Evolutionary conservation across 2,797 vertebrate genomes (phyloP).

Genomic region (Bucorvus abyssinicus): DNA sequence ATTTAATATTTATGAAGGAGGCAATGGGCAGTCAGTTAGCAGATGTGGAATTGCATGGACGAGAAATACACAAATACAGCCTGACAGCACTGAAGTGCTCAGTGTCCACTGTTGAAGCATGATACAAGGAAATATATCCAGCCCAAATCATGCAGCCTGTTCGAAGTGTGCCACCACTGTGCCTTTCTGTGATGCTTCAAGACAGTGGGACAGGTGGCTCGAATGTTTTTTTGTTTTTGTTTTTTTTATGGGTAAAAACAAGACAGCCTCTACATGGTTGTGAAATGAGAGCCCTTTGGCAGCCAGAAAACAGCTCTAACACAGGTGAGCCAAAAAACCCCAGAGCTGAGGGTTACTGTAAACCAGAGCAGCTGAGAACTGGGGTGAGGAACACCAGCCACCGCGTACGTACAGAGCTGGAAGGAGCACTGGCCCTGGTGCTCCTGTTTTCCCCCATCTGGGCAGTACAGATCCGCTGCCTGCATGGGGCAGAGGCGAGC

Average conservation of each 20-base stretch:
- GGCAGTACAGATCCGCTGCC: neutral
- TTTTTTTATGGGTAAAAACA: neutral
- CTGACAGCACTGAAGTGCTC: neutral
- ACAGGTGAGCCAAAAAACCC: neutral
- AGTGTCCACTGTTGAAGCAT: neutral
- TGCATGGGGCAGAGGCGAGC: neutral
- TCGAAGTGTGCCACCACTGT: accelerated
- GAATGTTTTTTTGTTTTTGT: neutral
- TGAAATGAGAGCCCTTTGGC: neutral
- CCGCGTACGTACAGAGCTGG: accelerated
- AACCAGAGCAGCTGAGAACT: neutral
- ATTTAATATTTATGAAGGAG: neutral
- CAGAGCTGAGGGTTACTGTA: neutral
- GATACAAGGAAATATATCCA: neutral
- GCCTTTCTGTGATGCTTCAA: neutral
- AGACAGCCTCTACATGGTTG: neutral
- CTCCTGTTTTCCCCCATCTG: accelerated
- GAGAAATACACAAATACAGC: neutral
- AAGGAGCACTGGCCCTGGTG: accelerated
- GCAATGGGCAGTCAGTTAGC: neutral
- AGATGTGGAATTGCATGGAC: neutral
- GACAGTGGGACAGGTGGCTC: neutral
- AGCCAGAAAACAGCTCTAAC: neutral
- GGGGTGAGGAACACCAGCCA: neutral
- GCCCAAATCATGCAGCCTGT: neutral